Evolutionary conservation across 2,113 vertebrate species (phyloP).

Genomic region (Vulpes lagopus): DNA sequence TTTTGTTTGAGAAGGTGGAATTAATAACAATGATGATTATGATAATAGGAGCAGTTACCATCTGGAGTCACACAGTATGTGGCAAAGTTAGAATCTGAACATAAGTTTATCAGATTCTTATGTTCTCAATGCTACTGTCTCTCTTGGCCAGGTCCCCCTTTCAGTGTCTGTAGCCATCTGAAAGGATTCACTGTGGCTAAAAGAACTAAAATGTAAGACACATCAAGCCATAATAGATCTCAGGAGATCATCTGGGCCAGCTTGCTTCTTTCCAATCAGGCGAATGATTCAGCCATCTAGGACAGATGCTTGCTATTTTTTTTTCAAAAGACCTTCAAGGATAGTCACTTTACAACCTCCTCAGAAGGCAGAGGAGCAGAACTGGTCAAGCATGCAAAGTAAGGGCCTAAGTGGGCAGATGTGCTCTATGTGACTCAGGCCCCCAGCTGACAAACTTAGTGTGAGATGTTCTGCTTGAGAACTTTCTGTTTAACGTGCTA

Average conservation of each 20-base stretch:
- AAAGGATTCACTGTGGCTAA: background rate
- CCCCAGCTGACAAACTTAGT: constrained; percentile 5
- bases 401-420: constrained; percentile 40
- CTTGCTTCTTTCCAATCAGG: background rate
- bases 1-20: background rate
- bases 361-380: background rate
- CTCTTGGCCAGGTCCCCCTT: background rate
- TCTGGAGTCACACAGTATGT: background rate
- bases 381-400: background rate
- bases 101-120: background rate
- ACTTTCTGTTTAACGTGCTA: constrained; percentile 44
- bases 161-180: background rate
- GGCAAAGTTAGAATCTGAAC: background rate
- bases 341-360: background rate
- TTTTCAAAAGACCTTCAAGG: constrained; percentile 17
- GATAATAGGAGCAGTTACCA: background rate
- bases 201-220: background rate
- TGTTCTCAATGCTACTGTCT: background rate
- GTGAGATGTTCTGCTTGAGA: constrained; percentile 54
- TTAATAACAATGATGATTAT: background rate
- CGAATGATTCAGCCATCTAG: constrained; percentile 4
- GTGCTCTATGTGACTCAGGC: background rate
- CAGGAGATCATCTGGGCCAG: background rate
- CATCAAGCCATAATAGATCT: background rate
- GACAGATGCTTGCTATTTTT: constrained; percentile 60